Evolutionary conservation across 2,113 vertebrate genomes (phyloP).

Genomic region (Picathartes gymnocephalus): DNA sequence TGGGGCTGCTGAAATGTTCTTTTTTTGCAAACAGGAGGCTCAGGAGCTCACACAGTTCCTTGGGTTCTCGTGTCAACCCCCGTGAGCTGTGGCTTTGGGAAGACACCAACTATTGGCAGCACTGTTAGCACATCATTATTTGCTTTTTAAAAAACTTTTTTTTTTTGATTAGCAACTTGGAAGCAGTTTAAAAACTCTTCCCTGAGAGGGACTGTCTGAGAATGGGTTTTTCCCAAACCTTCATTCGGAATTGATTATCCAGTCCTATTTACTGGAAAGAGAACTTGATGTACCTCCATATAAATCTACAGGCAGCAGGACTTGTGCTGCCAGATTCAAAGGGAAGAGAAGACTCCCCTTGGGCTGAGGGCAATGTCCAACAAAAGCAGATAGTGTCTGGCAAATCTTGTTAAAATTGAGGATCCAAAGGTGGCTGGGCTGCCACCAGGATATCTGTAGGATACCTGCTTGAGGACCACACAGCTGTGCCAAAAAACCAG

Average conservation of each 20-base stretch:
- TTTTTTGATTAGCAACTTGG: neutral
- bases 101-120: neutral
- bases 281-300: conserved; percentile 13
- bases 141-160: neutral
- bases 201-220: neutral
- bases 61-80: neutral
- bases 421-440: neutral
- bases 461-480: neutral
- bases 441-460: neutral
- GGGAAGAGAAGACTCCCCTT: neutral
- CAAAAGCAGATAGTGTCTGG: neutral
- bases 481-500: neutral
- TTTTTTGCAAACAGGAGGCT: neutral
- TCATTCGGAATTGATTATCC: neutral
- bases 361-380: neutral
- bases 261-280: neutral
- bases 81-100: neutral
- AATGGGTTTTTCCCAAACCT: neutral
- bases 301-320: neutral
- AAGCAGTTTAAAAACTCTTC: neutral
- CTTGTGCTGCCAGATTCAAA: neutral
- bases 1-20: neutral
- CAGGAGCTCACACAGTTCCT: neutral
- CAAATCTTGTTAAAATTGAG: neutral
- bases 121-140: neutral